Conservation (phyloP, 1,140 invertebrate species). For the Macrostomum lignano region DNA sequence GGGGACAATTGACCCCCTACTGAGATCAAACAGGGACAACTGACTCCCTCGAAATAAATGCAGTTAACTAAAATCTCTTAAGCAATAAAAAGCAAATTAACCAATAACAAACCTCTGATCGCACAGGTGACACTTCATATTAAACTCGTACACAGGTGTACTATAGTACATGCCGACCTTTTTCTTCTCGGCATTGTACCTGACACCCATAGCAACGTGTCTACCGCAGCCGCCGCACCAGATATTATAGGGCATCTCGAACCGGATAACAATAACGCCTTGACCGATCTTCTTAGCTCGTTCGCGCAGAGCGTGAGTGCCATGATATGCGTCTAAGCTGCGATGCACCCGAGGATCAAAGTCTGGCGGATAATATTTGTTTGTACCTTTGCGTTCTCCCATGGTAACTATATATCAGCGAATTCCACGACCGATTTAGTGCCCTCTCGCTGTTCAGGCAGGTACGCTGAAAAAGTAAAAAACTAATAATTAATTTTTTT, state of each 20-base stretch:
- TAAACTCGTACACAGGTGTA: slow-evolving; percentile 83
- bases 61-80: no score
- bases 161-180: slow-evolving; percentile 96
- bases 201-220: slow-evolving; percentile 92
- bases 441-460: no score
- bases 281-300: slow-evolving; percentile 66
- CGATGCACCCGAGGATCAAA: slow-evolving; percentile 62
- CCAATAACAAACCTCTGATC: slow-evolving; percentile 91
- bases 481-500: no score
- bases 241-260: slow-evolving; percentile 99
- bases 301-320: slow-evolving; percentile 77
- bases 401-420: no score
- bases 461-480: no score
- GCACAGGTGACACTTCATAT: slow-evolving; percentile 96
- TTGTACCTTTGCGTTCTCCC: slow-evolving; percentile 92
- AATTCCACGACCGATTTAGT: no score
- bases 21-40: no score
- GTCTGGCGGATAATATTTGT: slow-evolving; percentile 92
- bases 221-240: slow-evolving; percentile 92
- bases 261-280: slow-evolving; percentile 81
- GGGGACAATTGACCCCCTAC: no score
- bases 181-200: slow-evolving; percentile 90
- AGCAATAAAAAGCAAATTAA: no score
- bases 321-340: slow-evolving; percentile 61
- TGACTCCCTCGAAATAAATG: no score